These are phyloP conservation scores for Ormyrus rosae DNA, from an alignment of 2,888 invertebrate species.

Conservation along the genomic window DNA sequence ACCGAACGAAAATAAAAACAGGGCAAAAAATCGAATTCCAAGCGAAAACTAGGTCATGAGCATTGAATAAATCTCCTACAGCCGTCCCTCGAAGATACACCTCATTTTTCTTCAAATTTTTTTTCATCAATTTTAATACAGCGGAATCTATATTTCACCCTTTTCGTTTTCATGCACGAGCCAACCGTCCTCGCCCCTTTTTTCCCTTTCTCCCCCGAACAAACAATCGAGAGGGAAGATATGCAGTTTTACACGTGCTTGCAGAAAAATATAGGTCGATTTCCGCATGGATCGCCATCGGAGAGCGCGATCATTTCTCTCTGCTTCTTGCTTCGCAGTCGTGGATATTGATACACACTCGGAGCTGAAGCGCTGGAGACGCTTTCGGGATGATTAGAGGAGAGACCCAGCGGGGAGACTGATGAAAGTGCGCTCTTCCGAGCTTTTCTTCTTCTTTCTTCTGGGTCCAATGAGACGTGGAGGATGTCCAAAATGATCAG, in stretches of 20 bases:
- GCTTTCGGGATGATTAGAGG: slow-evolving; percentile 10
- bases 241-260: too few relatives aligned
- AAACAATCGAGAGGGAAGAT: slow-evolving; percentile 1
- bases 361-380: slow-evolving; percentile 26
- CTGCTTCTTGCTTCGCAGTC: not conserved
- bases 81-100: not conserved
- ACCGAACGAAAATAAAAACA: not conserved
- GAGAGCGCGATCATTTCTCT: slow-evolving; percentile 24
- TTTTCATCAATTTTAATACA: slow-evolving; percentile 17
- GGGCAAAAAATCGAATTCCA: not conserved
- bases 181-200: not conserved
- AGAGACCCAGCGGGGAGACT: not conserved
- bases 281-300: not conserved
- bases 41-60: too few relatives aligned
- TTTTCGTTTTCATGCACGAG: not conserved
- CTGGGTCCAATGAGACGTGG: not conserved
- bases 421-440: slow-evolving; percentile 29
- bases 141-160: not conserved
- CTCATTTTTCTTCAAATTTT: slow-evolving; percentile 3
- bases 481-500: not conserved
- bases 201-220: not conserved
- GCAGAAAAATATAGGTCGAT: not conserved
- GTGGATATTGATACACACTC: slow-evolving; percentile 19
- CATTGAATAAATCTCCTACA: too few relatives aligned
- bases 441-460: not conserved